Conservation (phyloP, 2,113 vertebrate genomes). For the Actinemys pallida region DNA sequence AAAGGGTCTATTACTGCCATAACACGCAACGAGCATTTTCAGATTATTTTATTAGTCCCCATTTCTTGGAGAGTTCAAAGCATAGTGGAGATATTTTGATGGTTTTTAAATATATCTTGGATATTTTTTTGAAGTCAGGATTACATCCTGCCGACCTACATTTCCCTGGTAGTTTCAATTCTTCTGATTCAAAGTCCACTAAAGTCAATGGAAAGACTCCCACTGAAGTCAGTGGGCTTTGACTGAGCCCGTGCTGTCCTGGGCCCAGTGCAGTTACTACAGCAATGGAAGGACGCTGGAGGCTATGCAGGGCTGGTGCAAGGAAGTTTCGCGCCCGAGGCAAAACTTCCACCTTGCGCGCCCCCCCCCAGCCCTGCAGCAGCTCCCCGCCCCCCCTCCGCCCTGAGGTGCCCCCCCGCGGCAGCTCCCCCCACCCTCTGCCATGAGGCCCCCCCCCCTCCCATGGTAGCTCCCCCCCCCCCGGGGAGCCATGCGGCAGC, state of each 20-base stretch:
- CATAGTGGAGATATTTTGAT: not conserved
- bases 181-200: not conserved
- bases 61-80: conserved; percentile 35
- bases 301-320: not conserved
- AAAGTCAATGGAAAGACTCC: not conserved
- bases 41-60: conserved; percentile 3
- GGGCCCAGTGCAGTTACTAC: not conserved
- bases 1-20: conserved; percentile 11
- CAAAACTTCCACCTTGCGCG: too few species aligned
- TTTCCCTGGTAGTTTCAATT: not conserved
- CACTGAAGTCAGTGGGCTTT: not conserved
- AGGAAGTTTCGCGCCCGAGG: too few species aligned
- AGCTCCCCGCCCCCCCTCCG: too few species aligned
- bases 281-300: not conserved
- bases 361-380: too few species aligned
- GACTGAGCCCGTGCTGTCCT: not conserved
- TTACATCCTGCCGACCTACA: not conserved
- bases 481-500: too few species aligned
- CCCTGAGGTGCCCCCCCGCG: too few species aligned
- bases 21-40: conserved; percentile 4
- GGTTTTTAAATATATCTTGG: conserved; percentile 30
- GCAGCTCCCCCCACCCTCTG: too few species aligned
- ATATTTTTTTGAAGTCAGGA: not conserved
- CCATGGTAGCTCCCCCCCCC: too few species aligned
- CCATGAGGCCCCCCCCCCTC: too few species aligned